A percentile compares a stretch with the other conserved stretches of the same genome.
These are phyloP conservation scores for Bruchidius siliquastri DNA, from an alignment of 2,888 invertebrate genomes.

Conservation along the genomic window DNA sequence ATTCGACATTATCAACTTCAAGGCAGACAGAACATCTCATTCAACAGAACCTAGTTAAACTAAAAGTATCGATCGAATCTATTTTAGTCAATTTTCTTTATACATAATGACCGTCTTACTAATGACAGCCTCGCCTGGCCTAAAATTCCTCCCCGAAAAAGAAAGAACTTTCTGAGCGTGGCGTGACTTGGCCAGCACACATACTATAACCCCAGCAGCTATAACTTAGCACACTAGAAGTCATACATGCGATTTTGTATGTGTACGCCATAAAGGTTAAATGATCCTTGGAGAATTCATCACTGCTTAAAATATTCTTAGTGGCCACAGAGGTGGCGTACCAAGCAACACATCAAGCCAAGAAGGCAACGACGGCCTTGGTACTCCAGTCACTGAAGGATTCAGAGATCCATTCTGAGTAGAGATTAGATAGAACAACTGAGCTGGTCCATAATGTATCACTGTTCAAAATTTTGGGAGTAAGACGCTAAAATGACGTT, in stretches of 20 bases:
- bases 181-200: neutral
- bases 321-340: neutral
- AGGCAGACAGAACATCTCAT: too few species aligned
- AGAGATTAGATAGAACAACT: too few species aligned
- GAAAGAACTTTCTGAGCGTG: neutral
- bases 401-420: too few species aligned
- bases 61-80: too few species aligned
- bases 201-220: neutral
- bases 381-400: neutral
- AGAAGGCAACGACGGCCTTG: neutral
- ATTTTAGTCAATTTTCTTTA: too few species aligned
- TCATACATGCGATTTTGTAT: neutral
- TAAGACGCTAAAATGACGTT: too few species aligned
- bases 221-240: neutral
- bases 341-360: neutral
- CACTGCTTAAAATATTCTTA: neutral
- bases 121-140: neutral
- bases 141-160: neutral
- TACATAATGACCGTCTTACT: neutral
- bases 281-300: neutral
- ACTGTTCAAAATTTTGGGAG: too few species aligned
- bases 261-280: neutral
- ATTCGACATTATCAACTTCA: too few species aligned
- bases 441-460: too few species aligned
- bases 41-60: too few species aligned